Evolutionary conservation across 2,113 vertebrate genomes (phyloP), one percentile per base, ranked within the genome.

Genomic region (Puffinus mauretanicus): DNA sequence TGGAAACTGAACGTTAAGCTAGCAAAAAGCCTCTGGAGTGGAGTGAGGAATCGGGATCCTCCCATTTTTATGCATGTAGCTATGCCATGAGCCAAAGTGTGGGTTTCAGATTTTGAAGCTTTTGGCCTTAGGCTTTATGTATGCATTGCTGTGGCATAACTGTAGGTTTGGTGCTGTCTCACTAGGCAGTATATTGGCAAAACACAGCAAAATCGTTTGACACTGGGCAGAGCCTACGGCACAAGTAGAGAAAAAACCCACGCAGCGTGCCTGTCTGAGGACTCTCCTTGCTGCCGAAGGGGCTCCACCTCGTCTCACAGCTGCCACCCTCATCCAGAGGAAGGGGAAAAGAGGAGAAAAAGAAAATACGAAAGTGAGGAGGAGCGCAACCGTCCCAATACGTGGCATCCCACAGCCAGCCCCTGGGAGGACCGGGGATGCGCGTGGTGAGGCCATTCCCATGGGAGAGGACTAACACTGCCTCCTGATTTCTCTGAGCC

Each of bases 391-490:
- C 60, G 20, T 49, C 6, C 21, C 36, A 42, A 29, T 25, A 36
- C 0, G 1, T 19, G 19, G 11, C 1, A 0, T n/a, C 1, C 3
- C 21, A 62, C n/a, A 67, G 34, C 3, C 55, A 78, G 60, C 7
- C 11, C 7, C 10, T 30, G 24, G 8, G 22, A 80, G 32, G 27
- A 81, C 11, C n/a, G 36, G 55, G 19, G 12, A 11, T 52, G 18
- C 0, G 4, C 10, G 7, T 36, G 17, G 20, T 0, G 3, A 92
- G 18, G 24, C 34, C 44, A 14, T 67, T 82, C 44, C 32, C 30
- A 7, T 21, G 29, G 40, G 44, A 82, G 10, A 75, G 21, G 49
- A 64, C n/a, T 49, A 44, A n/a, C 19, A 36, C 7, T 36, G 32
- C 29, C 42, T 60, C 46, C 20, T 73, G 36, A 42, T 92, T 84